phyloP scores from a whole-genome alignment of 2,888 invertebrate genomes.

The Dioctria linearis region DNA sequence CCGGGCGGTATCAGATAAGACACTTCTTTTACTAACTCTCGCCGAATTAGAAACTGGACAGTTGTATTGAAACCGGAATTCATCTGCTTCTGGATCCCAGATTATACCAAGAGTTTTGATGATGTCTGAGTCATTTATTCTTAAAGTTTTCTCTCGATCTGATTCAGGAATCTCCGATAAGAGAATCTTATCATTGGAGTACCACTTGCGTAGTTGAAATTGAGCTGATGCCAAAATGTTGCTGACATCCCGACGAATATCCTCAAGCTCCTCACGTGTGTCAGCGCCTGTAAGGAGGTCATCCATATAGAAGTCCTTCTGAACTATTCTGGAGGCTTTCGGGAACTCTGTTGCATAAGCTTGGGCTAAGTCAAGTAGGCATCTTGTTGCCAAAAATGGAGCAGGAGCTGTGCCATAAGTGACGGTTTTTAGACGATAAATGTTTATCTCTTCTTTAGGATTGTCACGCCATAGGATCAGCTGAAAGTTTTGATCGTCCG shows the following conservation, averaged over 20 bases:
- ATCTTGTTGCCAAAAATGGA: constrained; percentile 29
- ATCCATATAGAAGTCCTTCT: constrained; percentile 60
- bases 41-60: neutral
- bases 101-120: constrained; percentile 6
- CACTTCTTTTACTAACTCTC: neutral
- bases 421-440: neutral
- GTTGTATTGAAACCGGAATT: neutral
- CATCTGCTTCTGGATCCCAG: constrained; percentile 47
- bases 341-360: constrained; percentile 59
- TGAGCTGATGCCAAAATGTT: constrained; percentile 46
- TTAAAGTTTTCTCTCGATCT: neutral
- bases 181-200: constrained; percentile 49
- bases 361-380: constrained; percentile 56
- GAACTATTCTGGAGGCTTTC: constrained; percentile 57
- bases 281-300: constrained; percentile 58
- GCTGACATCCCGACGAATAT: constrained; percentile 53
- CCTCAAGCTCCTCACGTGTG: constrained; percentile 53
- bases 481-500: constrained; percentile 61
- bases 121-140: neutral
- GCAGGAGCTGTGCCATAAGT: neutral
- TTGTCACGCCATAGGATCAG: constrained; percentile 65
- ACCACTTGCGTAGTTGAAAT: constrained; percentile 58
- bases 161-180: neutral
- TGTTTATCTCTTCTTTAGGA: constrained; percentile 53
- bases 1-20: constrained; percentile 4